Evolutionary conservation across 2,888 invertebrate genomes (phyloP).

Genomic region (Prosopocoilus inquinatus): DNA sequence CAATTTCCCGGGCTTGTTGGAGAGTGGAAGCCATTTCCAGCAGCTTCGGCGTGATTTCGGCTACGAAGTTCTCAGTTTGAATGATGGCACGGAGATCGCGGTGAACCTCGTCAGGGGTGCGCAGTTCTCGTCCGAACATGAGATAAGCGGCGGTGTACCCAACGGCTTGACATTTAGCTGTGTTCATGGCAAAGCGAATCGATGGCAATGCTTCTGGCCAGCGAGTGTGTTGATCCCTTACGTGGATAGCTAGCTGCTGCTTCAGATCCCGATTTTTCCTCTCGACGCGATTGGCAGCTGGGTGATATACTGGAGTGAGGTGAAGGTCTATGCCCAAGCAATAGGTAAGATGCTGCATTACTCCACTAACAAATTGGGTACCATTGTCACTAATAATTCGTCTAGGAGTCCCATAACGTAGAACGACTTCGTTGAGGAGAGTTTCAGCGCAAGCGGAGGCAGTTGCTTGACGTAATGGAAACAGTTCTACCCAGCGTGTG

Average conservation of each 20-base stretch:
- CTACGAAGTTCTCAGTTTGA: not conserved
- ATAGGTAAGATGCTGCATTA: conserved; percentile 30
- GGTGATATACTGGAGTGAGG: conserved; percentile 35
- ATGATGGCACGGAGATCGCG: not conserved
- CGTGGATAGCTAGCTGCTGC: too few relatives aligned
- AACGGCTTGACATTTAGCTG: too few relatives aligned
- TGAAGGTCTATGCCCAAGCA: conserved; percentile 28
- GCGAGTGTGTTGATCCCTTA: too few relatives aligned
- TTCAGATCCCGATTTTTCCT: conserved; percentile 25
- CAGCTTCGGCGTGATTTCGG: not conserved
- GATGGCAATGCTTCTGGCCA: too few relatives aligned
- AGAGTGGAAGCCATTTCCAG: not conserved
- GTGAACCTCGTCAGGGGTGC: not conserved
- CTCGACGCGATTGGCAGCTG: conserved; percentile 36
- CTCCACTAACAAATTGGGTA: conserved; percentile 25
- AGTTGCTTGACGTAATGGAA: conserved; percentile 33
- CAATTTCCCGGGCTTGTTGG: not conserved
- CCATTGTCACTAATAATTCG: conserved; percentile 28
- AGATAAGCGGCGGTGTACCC: not conserved
- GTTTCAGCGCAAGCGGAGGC: not conserved
- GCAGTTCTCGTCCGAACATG: not conserved
- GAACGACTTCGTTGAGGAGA: conserved; percentile 38
- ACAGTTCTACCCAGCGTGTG: conserved; percentile 38
- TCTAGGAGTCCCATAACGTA: conserved; percentile 35
- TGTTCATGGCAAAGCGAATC: too few relatives aligned